Evolutionary conservation across 2,888 invertebrate species (phyloP).

Genomic region (Siphonodentalium dalli): DNA sequence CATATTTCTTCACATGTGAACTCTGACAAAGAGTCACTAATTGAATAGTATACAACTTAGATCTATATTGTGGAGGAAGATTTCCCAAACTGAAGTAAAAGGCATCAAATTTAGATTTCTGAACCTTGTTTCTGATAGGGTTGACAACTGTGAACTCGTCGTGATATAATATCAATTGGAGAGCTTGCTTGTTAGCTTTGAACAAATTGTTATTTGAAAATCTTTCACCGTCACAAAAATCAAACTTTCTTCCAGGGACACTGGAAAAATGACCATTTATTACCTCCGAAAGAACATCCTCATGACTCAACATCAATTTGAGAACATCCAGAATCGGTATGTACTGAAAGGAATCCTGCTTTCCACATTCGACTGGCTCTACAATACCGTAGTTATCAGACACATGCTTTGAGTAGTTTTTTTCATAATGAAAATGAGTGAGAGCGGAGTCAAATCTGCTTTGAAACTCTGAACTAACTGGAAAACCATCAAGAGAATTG

Average conservation of each 20-base stretch:
- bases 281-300: slow-evolving; percentile 12
- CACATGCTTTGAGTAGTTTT: too few species aligned
- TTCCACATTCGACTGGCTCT: slow-evolving; percentile 4
- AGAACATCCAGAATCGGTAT: slow-evolving; percentile 10
- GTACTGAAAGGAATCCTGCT: slow-evolving; percentile 10
- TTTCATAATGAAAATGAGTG: too few species aligned
- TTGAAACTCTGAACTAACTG: too few species aligned
- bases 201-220: slow-evolving; percentile 4
- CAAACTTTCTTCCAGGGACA: neutral
- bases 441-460: too few species aligned
- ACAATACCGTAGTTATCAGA: too few species aligned
- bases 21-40: slow-evolving; percentile 10
- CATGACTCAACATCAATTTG: slow-evolving; percentile 1
- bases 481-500: too few species aligned
- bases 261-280: slow-evolving; percentile 11
- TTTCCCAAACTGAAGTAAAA: slow-evolving; percentile 22
- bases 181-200: neutral
- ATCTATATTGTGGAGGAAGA: slow-evolving; percentile 15
- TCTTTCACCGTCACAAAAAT: slow-evolving; percentile 15
- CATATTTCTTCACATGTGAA: slow-evolving; percentile 4
- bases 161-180: slow-evolving; percentile 15
- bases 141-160: slow-evolving; percentile 20
- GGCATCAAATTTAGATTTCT: slow-evolving; percentile 19
- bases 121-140: slow-evolving; percentile 9
- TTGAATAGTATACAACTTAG: slow-evolving; percentile 17